Conservation (phyloP, 2,888 invertebrate species). For the Parnassius glacialis region DNA sequence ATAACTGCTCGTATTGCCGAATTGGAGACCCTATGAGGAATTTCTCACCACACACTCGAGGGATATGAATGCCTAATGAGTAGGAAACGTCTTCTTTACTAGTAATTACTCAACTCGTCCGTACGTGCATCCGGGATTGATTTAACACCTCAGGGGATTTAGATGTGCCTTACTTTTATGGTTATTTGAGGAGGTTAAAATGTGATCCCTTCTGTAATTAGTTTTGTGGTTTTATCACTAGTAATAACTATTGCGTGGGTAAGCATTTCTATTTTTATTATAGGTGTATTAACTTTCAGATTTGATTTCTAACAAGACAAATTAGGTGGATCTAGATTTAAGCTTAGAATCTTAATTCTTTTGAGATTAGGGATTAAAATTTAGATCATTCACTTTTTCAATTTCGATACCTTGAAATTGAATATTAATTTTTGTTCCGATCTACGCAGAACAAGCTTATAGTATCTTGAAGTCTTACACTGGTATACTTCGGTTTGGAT, state of each 20-base stretch:
- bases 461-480: too few relatives aligned
- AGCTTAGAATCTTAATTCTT: too few relatives aligned
- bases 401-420: too few relatives aligned
- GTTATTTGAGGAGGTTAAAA: constrained; percentile 21
- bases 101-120: constrained; percentile 18
- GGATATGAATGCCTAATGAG: constrained; percentile 23
- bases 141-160: constrained; percentile 23
- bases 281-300: too few relatives aligned
- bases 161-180: constrained; percentile 19
- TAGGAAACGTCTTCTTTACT: constrained; percentile 16
- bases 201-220: constrained; percentile 10
- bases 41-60: constrained; percentile 29
- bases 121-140: constrained; percentile 19
- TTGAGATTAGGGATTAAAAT: too few relatives aligned
- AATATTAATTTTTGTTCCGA: too few relatives aligned
- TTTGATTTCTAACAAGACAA: too few relatives aligned
- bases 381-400: too few relatives aligned
- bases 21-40: constrained; percentile 32
- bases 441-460: too few relatives aligned
- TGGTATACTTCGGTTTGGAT: too few relatives aligned
- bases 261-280: background rate
- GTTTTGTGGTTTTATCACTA: constrained; percentile 12
- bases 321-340: too few relatives aligned
- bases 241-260: constrained; percentile 15
- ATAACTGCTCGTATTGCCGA: constrained; percentile 24